These are phyloP conservation scores for Drosophila serrata DNA, from an alignment of 1,140 invertebrate species.

Conservation along the genomic window DNA sequence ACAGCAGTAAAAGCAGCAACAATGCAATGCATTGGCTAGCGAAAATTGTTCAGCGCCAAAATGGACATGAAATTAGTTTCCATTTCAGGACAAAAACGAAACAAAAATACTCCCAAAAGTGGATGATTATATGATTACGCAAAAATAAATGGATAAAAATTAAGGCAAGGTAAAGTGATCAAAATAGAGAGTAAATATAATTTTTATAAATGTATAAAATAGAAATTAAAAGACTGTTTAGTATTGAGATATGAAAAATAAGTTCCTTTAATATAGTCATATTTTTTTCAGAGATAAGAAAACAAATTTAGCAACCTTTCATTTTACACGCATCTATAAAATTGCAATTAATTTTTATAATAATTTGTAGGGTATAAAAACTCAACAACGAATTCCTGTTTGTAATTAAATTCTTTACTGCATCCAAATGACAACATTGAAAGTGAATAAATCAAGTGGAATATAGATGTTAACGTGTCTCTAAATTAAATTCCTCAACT, in stretches of 20 bases:
- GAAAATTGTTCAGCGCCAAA: constrained; percentile 40
- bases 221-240: not conserved
- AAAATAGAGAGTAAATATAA: not conserved
- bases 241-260: not conserved
- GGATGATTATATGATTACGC: constrained; percentile 13
- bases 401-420: constrained; percentile 4
- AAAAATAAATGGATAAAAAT: not conserved
- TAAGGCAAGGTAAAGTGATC: not conserved
- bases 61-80: constrained; percentile 59
- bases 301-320: not conserved
- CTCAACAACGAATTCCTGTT: not conserved
- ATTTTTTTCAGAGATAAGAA: not conserved
- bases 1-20: constrained; percentile 34
- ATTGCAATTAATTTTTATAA: not conserved
- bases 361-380: not conserved
- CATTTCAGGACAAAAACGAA: constrained; percentile 12
- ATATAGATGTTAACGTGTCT: not conserved
- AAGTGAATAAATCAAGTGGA: not conserved
- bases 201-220: no score
- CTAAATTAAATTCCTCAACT: constrained; percentile 11
- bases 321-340: not conserved
- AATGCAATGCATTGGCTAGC: constrained; percentile 16
- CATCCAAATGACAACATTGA: not conserved
- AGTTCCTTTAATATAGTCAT: not conserved
- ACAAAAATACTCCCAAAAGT: no score